These are phyloP conservation scores for Brachirus orientalis DNA, from an alignment of 2,113 vertebrate species.

Conservation along the genomic window DNA sequence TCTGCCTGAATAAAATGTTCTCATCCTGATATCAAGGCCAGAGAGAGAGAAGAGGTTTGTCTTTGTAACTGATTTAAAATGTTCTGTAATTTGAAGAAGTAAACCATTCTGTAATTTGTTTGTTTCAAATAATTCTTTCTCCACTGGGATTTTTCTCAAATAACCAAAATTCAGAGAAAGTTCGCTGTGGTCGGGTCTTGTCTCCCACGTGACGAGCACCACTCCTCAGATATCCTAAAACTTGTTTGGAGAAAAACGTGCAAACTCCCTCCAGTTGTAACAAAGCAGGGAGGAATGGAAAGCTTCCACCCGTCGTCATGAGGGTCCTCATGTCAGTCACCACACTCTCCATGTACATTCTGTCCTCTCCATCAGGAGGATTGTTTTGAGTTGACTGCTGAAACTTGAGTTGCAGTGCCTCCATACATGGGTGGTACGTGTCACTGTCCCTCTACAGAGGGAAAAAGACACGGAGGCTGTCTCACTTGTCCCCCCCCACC, in stretches of 20 bases:
- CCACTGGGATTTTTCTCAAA: no score
- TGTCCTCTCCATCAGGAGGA: conserved; percentile 29
- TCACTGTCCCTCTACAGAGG: conserved; percentile 44
- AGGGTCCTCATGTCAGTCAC: conserved; percentile 50
- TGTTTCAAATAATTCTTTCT: no score
- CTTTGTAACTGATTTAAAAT: no score
- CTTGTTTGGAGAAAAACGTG: neutral
- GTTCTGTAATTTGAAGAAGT: no score
- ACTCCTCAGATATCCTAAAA: neutral
- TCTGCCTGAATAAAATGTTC: no score
- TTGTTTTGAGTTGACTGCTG: conserved; percentile 63
- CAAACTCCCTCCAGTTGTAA: neutral
- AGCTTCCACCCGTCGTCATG: neutral
- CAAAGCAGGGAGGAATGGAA: conserved; percentile 25
- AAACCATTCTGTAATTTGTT: no score
- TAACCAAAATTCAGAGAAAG: no score
- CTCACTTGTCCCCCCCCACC: conserved; percentile 3
- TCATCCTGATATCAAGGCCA: no score
- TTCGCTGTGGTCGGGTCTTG: no score
- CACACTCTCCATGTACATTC: conserved; percentile 25
- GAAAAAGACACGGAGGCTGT: conserved; percentile 46
- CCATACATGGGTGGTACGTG: conserved; percentile 44
- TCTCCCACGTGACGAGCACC: neutral
- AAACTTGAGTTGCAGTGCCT: conserved; percentile 42
- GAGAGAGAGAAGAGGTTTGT: no score